Evolutionary conservation across 2,888 invertebrate genomes (phyloP), one percentile per base, ranked within the genome.

Genomic region (Tipula confusa): DNA sequence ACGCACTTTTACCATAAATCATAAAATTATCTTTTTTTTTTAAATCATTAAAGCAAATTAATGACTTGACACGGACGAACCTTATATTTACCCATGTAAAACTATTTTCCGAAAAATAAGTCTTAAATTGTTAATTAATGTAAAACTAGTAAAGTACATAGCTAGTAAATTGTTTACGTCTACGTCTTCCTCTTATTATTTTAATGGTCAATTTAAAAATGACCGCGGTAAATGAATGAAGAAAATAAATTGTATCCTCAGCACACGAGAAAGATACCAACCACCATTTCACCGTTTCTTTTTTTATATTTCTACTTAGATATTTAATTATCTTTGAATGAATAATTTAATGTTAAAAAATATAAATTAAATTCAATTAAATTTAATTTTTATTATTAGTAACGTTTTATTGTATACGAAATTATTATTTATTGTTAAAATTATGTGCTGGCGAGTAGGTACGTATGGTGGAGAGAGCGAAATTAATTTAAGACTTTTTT

Each of bases 311-410:
- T 7, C 15, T 15, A 15, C 43, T 43, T 43, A 43, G 43, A 64
- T 64, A 64, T 13, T 64, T 64, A 64, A 64, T 64, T 64, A 64
- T 64, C 64, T 64, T 64, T 64, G 64, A 38, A 13, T 38, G 38
- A 64, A 64, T 64, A 24, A 64, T 64, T n/a, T n/a, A n/a, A 7
- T n/a, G n/a, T n/a, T 38, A 38, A 38, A 38, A 38, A 38, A 38
- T 38, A 64, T 64, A 64, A 64, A 64, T 64, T 64, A 64, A 64
- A 64, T 24, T 64, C 64, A 64, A 64, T 64, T 64, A 64, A 64
- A 64, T 64, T 7, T 24, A 64, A 64, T 64, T 64, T 64, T 24
- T 64, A 64, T 64, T 64, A 64, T 64, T 64, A 24, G 64, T 64
- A 64, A 64, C 64, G 64, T 64, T 64, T 24, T 24, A 64, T 64